These are phyloP conservation scores for Agrotis puta DNA, from an alignment of 2,888 invertebrate species.

Conservation along the genomic window DNA sequence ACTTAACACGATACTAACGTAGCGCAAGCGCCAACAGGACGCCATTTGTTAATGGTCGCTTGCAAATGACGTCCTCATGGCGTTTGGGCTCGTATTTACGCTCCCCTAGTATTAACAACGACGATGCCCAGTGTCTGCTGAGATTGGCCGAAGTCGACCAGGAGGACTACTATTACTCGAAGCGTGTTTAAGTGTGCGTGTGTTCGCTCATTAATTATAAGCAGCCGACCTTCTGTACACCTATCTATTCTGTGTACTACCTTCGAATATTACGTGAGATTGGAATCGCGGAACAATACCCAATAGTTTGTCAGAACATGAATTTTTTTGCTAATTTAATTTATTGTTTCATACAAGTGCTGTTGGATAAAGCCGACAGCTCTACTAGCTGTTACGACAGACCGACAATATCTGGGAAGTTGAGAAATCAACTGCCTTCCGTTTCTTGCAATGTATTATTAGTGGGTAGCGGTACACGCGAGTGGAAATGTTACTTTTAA, in stretches of 20 bases:
- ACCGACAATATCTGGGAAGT: constrained; percentile 69
- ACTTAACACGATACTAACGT: too few species aligned
- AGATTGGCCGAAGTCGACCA: too few species aligned
- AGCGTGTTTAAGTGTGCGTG: too few species aligned
- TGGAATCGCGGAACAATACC: constrained; percentile 55
- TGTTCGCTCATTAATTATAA: too few species aligned
- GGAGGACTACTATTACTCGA: too few species aligned
- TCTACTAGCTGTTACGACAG: constrained; percentile 59
- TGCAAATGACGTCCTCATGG: too few species aligned
- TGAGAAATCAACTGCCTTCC: constrained; percentile 63
- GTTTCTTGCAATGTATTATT: constrained; percentile 50
- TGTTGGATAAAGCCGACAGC: constrained; percentile 52
- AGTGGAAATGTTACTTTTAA: constrained; percentile 23
- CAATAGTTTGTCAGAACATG: constrained; percentile 43
- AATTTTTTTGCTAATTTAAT: constrained; percentile 56
- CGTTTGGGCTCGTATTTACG: too few species aligned
- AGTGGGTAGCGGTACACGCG: constrained; percentile 32
- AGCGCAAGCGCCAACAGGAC: too few species aligned
- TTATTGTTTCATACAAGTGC: constrained; percentile 52
- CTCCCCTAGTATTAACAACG: too few species aligned
- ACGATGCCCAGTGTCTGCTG: too few species aligned
- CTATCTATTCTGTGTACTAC: constrained; percentile 2
- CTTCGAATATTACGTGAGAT: constrained; percentile 65
- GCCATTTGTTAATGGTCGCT: too few species aligned
- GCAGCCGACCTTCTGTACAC: not conserved